Conservation (phyloP, 2,797 vertebrate genomes). For the Urosaurus nigricauda region DNA sequence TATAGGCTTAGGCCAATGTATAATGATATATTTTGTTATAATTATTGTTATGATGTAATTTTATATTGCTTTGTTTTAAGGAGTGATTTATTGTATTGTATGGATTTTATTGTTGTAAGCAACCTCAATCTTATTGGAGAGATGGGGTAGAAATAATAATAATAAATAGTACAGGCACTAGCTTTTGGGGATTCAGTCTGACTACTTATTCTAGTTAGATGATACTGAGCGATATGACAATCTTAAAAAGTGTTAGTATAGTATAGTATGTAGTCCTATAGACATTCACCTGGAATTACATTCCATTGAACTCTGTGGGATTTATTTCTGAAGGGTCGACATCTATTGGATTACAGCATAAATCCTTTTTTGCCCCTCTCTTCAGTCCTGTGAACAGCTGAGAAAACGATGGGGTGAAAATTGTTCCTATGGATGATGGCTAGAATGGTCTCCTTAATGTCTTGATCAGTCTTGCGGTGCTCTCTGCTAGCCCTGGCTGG, state of each 20-base stretch:
- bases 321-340: neutral
- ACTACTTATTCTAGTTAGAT: constrained; percentile 47
- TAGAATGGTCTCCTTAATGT: constrained; percentile 3
- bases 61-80: too few relatives aligned
- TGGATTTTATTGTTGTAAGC: too few relatives aligned
- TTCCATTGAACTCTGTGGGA: neutral
- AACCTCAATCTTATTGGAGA: too few relatives aligned
- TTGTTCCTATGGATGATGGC: neutral
- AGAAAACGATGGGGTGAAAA: constrained; percentile 38
- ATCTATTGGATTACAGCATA: neutral
- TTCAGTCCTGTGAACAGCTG: neutral
- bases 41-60: too few relatives aligned
- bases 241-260: neutral
- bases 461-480: neutral
- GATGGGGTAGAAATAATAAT: too few relatives aligned
- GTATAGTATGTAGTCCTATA: too few relatives aligned
- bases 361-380: too few relatives aligned
- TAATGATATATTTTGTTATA: too few relatives aligned
- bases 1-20: neutral
- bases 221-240: constrained; percentile 38
- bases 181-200: neutral
- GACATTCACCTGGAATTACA: neutral
- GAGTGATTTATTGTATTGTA: too few relatives aligned
- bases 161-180: neutral
- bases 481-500: constrained; percentile 31